phyloP scores from a whole-genome alignment of 2,797 vertebrate species.

The Natrix natrix region DNA sequence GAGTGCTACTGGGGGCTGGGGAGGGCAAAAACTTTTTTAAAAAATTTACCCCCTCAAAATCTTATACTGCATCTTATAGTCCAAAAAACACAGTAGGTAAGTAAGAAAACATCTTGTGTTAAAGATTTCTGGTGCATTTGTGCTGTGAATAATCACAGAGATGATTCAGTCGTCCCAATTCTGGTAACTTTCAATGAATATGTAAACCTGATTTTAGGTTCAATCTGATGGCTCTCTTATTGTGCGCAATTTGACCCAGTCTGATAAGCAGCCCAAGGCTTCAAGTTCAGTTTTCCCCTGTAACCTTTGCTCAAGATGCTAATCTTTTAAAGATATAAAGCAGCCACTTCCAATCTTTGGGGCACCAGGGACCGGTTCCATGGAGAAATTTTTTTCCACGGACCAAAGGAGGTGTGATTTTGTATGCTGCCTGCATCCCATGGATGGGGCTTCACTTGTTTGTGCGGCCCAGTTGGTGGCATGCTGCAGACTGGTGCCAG shows the following conservation, averaged over 20 bases:
- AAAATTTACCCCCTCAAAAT: too few species aligned
- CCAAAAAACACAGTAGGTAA: not conserved
- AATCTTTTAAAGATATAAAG: not conserved
- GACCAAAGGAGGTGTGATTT: too few species aligned
- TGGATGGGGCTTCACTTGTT: too few species aligned
- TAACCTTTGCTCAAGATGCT: not conserved
- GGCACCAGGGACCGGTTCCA: accelerated
- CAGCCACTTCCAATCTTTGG: too few species aligned
- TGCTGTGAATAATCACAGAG: not conserved
- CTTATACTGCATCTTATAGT: too few species aligned
- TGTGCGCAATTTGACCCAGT: not conserved
- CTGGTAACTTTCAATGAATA: not conserved
- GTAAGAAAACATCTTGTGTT: not conserved
- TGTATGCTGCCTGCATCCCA: too few species aligned
- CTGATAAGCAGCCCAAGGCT: not conserved
- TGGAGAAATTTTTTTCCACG: too few species aligned
- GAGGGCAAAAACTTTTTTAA: too few species aligned
- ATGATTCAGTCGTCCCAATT: not conserved
- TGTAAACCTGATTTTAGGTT: not conserved
- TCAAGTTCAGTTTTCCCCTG: not conserved
- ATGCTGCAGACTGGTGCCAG: too few species aligned
- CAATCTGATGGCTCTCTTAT: not conserved
- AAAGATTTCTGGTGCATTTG: not conserved
- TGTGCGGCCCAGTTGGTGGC: too few species aligned
- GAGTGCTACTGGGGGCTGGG: too few species aligned